These are phyloP conservation scores for Synanthedon andrenaeformis DNA, from an alignment of 2,888 invertebrate species.

Conservation along the genomic window DNA sequence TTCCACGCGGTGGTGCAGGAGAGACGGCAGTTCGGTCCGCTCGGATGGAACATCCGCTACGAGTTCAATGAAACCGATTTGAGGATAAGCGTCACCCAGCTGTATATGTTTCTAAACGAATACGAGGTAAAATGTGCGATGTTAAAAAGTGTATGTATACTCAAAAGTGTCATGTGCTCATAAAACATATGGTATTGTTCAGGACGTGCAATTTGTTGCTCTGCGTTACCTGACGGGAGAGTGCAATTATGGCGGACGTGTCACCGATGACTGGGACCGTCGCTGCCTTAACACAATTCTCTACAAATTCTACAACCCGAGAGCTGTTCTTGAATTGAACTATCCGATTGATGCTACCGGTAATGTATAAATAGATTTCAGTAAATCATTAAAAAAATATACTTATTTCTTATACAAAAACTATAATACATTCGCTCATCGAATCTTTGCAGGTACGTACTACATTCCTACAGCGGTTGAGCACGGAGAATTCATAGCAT, in stretches of 20 bases:
- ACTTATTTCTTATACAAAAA: no score
- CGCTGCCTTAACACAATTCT: constrained; percentile 87
- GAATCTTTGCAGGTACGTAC: constrained; percentile 66
- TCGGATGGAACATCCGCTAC: constrained; percentile 96
- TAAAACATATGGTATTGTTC: no score
- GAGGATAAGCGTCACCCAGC: constrained; percentile 87
- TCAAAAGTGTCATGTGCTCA: no score
- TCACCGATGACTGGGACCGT: constrained; percentile 96
- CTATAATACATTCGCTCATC: background rate
- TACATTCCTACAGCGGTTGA: constrained; percentile 80
- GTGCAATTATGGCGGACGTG: constrained; percentile 96
- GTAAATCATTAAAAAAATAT: no score
- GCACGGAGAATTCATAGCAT: constrained; percentile 77
- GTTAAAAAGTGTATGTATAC: no score
- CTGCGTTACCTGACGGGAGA: constrained; percentile 92
- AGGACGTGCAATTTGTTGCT: constrained; percentile 87
- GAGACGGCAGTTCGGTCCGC: constrained; percentile 89
- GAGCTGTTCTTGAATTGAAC: constrained; percentile 72
- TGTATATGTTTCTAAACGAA: constrained; percentile 88
- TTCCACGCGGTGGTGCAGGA: constrained; percentile 95
- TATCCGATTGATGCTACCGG: constrained; percentile 78
- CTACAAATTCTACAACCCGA: constrained; percentile 80
- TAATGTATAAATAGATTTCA: constrained; percentile 14
- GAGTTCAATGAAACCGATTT: constrained; percentile 97
- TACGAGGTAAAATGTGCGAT: constrained; percentile 67